phyloP scores from a whole-genome alignment of 2,113 vertebrate species.

The Lagopus muta region DNA sequence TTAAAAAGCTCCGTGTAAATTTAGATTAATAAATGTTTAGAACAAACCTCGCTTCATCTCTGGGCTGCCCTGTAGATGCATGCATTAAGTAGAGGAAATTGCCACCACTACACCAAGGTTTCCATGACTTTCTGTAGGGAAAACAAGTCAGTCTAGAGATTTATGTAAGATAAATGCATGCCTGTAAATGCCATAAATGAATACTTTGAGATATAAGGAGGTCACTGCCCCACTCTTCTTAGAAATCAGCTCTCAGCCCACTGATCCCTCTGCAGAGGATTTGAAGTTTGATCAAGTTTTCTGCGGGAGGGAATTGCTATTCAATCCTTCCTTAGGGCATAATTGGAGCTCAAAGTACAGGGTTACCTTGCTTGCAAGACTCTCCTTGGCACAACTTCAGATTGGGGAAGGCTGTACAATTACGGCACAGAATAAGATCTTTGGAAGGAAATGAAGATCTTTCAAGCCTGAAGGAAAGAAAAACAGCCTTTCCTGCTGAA shows the following conservation, averaged over 20 bases:
- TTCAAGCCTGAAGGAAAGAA: not conserved
- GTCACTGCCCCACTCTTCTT: not conserved
- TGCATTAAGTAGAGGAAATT: not conserved
- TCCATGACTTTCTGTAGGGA: not conserved
- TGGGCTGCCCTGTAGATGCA: not conserved
- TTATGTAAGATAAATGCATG: not conserved
- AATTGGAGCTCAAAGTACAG: not conserved
- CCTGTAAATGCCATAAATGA: not conserved
- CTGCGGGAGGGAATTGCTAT: not conserved
- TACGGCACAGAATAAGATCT: not conserved
- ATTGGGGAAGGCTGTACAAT: not conserved
- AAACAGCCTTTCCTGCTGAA: not conserved
- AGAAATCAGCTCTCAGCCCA: not conserved
- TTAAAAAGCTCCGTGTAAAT: slow-evolving; percentile 28
- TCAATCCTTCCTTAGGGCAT: not conserved
- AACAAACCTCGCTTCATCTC: not conserved
- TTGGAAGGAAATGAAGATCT: not conserved
- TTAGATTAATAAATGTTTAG: slow-evolving; percentile 26
- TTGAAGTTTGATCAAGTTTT: not conserved
- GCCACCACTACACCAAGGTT: not conserved
- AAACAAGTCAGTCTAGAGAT: not conserved
- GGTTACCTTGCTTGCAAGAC: not conserved
- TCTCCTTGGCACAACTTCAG: not conserved
- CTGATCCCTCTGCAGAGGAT: not conserved
- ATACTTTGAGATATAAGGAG: not conserved